Evolutionary conservation across 2,888 invertebrate genomes (phyloP).

Genomic region (Trimorus sp.): DNA sequence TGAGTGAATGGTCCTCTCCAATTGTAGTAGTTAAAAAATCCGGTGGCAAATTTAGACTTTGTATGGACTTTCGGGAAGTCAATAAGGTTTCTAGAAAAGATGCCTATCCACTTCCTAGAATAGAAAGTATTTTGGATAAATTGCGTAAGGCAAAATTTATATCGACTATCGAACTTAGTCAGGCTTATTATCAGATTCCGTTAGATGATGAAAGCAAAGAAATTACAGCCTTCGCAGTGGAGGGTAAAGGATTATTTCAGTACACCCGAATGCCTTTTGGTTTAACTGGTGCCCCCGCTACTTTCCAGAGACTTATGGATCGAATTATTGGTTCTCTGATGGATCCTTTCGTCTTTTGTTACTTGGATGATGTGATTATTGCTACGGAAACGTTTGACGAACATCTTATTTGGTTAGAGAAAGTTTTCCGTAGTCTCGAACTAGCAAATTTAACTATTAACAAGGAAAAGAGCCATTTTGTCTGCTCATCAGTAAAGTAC

Average conservation of each 20-base stretch:
- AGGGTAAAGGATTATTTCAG: constrained; percentile 70
- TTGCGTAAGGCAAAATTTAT: constrained; percentile 3
- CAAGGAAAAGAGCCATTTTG: background rate
- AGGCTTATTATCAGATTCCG: constrained; percentile 5
- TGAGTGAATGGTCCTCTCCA: constrained; percentile 17
- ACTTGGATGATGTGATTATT: background rate
- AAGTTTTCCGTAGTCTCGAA: background rate
- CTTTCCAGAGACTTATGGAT: constrained; percentile 67
- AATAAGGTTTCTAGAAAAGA: constrained; percentile 69
- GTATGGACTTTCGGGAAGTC: background rate
- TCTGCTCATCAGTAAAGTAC: background rate
- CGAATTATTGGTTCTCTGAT: background rate
- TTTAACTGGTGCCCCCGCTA: constrained; percentile 70
- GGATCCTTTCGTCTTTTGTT: background rate
- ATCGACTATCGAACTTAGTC: constrained; percentile 16
- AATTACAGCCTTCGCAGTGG: constrained; percentile 72
- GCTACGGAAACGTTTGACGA: background rate
- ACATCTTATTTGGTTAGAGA: background rate
- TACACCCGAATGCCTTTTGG: constrained; percentile 73
- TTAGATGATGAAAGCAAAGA: background rate
- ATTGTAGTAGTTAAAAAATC: constrained; percentile 27
- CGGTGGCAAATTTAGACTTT: constrained; percentile 39
- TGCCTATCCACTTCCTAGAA: constrained; percentile 21
- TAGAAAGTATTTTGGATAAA: constrained; percentile 2
- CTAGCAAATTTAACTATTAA: background rate